Evolutionary conservation across 1,140 invertebrate species (phyloP), one percentile per base, ranked within the genome.

Genomic region (Pogonus chalceus): DNA sequence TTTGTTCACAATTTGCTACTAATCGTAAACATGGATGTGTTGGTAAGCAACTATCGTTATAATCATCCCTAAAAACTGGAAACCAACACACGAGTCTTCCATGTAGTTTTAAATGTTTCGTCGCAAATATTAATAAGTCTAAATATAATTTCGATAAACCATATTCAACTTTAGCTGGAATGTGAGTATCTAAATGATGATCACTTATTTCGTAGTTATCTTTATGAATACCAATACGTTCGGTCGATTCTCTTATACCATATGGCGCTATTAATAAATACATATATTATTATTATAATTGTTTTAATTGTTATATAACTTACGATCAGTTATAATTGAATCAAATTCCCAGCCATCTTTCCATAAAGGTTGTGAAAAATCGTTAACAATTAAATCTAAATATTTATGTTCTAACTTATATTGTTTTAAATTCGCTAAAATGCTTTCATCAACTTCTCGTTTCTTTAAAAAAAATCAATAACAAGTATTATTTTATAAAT

Each of bases 311-410:
- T 23, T 1, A 20, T 23, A 21, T 12, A 54, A 83, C 88, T 83
- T 79, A 96, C 93, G 94, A 75, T 97, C 94, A 43, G 93, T 95
- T 48, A 98, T 85, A 56, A 95, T 92, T 46, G 89, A 81, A 73
- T 96, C 90, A 60, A 95, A 83, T 58, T 72, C 67, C 16, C 90
- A 66, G 16, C 76, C 64, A 1, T 78, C 61, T 56, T 78, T 79
- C 90, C 91, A 96, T 56, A 92, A 68, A 1, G 84, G 81, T 58
- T 81, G 72, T 0, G 93, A 90, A 64, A 92, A 88, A 75, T 98
- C 94, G 52, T 89, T 88, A 2, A 96, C 85, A 1, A 96, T 61
- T 1, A 92, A 86, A 72, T 97, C 93, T 20, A 97, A 59, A 70
- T 94, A 96, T 52, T 76, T 75, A 23, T 80, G 73, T 56, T 77